Evolutionary conservation across 1,140 invertebrate genomes (phyloP), one percentile per base, ranked within the genome.

Genomic region (Pseudomyrmex pallidus): DNA sequence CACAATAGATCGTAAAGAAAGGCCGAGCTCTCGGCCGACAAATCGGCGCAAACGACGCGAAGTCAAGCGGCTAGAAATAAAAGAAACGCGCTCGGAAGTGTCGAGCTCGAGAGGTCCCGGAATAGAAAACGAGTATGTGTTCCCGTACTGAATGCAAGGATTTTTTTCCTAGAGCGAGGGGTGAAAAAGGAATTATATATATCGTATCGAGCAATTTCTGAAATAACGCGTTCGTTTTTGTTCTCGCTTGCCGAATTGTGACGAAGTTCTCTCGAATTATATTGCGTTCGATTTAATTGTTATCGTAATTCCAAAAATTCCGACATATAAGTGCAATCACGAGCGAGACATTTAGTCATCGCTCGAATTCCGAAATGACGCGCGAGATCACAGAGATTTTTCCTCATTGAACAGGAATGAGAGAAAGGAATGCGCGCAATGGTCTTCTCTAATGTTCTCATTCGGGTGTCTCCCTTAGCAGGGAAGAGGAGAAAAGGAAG

Each of bases 61-160:
- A 82, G 68, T 82, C 78, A 74, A 82, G 67, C 57, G 57, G 52
- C 12, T 7, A 48, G 57, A 82, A 82, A 74, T 82, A 82, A 82
- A 82, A n/a, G 25, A 74, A 74, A 74, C 9, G 22, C 46, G 46
- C n/a, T 70, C 56, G 22, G 25, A 61, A 82, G 77, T 82, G 68
- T 82, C n/a, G 77, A 64, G 15, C 10, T 74, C 12, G 59, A 22
- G 22, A 44, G 17, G 35, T 48, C 35, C 17, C 5, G 50, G 54
- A 20, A 56, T 12, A 44, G 12, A 61, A 61, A 80, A 59, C 8
- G 35, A 67, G 66, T 35, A 35, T 35, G 35, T 35, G 35, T 35
- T 35, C 35, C 35, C 0, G 35, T 35, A 35, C 35, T 35, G 4
- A 35, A 35, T 35, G 7, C 35, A 35, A 35, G 35, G 35, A 35